Conservation (phyloP, 2,113 vertebrate genomes). For the Hippocampus guttulatus region DNA sequence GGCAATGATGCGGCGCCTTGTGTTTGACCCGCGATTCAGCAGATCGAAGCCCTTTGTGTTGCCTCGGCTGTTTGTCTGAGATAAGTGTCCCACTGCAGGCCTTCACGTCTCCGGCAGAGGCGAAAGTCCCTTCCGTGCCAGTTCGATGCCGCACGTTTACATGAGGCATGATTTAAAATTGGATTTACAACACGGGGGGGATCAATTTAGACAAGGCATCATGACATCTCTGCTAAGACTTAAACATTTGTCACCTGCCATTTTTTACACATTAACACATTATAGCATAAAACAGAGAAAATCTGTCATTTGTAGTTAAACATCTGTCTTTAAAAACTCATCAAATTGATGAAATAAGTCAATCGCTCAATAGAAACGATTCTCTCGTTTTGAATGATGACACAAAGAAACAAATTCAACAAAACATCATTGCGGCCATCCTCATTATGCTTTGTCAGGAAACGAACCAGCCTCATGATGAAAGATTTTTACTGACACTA, state of each 20-base stretch:
- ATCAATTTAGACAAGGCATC: background rate
- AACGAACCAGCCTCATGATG: background rate
- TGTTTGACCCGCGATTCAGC: slow-evolving; percentile 72
- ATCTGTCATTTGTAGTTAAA: too few species aligned
- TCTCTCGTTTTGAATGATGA: background rate
- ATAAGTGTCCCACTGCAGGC: slow-evolving; percentile 61
- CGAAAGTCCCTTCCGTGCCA: background rate
- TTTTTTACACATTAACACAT: too few species aligned
- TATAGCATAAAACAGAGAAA: too few species aligned
- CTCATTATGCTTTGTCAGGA: slow-evolving; percentile 1
- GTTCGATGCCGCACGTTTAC: background rate
- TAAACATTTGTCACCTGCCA: background rate
- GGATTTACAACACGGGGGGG: background rate
- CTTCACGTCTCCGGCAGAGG: slow-evolving; percentile 27
- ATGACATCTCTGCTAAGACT: background rate
- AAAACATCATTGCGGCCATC: background rate
- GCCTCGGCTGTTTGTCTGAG: slow-evolving; percentile 62
- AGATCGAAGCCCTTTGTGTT: slow-evolving; percentile 62
- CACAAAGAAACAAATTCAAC: background rate
- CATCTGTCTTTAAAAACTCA: background rate
- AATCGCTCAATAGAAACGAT: background rate
- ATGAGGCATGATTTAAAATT: background rate
- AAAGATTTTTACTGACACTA: background rate
- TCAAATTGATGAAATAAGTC: background rate
- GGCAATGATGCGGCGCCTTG: slow-evolving; percentile 52